Evolutionary conservation across 2,113 vertebrate genomes (phyloP), one percentile per base, ranked within the genome.

Genomic region (Tetraodon nigroviridis): DNA sequence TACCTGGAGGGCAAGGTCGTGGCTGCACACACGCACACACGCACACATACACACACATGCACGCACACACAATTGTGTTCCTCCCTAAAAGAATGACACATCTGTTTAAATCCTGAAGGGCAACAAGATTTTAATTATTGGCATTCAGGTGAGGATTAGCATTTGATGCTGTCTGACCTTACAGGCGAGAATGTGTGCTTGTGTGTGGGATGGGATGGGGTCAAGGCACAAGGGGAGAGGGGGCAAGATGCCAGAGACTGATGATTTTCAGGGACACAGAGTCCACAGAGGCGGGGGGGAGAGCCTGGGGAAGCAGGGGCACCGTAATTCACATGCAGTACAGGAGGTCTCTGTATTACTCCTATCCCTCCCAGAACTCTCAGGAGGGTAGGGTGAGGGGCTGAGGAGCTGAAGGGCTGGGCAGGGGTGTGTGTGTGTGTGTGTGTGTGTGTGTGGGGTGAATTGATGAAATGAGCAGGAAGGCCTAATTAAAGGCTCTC

Each of bases 401-500:
- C 22, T 24, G 84, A 82, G 83, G 80, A 2, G 79, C n/a, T n/a
- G n/a, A n/a, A n/a, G n/a, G n/a, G n/a, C n/a, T n/a, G n/a, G n/a
- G n/a, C n/a, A n/a, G n/a, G n/a, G n/a, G n/a, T n/a, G n/a, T n/a
- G n/a, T n/a, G n/a, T n/a, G n/a, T n/a, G n/a, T n/a, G n/a, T n/a
- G n/a, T n/a, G n/a, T n/a, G n/a, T n/a, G 78, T 1, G 3, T 27
- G 5, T 27, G 24, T 27, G 84, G 84, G 75, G 87, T n/a, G n/a
- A 88, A 93, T 96, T 94, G 95, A 98, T 94, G 92, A 95, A 97
- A 98, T 92, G 92, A 94, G 94, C 78, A 65, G 90, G 92, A 95
- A 97, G 91, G 92, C 91, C 96, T 97, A 99, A 98, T 99, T 98
- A 99, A 97, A 96, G 92, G 92, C 93, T 93, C 91, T 96, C 92